Evolutionary conservation across 2,113 vertebrate genomes (phyloP), one percentile per base, ranked within the genome.

Genomic region (Lichenostomus cassidix): DNA sequence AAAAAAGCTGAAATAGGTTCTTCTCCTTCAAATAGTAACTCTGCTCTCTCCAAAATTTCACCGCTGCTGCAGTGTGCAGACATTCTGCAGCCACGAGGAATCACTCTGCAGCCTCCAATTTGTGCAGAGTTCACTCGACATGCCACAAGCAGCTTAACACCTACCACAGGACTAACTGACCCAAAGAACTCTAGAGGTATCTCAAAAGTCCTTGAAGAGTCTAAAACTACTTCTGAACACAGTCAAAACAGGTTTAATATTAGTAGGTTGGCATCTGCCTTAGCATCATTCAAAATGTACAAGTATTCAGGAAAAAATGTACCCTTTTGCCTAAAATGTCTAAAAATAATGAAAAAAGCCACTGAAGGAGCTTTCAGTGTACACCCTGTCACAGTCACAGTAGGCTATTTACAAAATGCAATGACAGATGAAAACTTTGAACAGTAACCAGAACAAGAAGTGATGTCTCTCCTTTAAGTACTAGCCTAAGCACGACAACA

Each of bases 11-110:
- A 95, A 90, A 88, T 59, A 91, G 85, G 64, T 94, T 95, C 85
- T 92, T 95, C 77, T 91, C 41, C 91, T 92, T 85, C 92, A 95
- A 95, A 97, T 88, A 95, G 95, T 80, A 95, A 83, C 79, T 73
- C 89, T 85, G 22, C 23, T 94, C 95, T 90, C 90, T 90, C 75
- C 55, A 42, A 90, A 94, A 91, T 95, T 79, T 47, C 64, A 70
- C 90, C 25, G 7, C 90, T 88, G 84, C 46, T 95, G 59, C 82
- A 91, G 60, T 47, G 55, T 1, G 4, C 35, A 90, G 86, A n/a
- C 49, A 70, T 59, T 77, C 70, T 92, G 65, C 62, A 92, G 71
- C 68, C 70, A 84, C 2, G 7, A 93, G 67, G 52, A 81, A 35
- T 18, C 2, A 3, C 44, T 84, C 35, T 44, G 29, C 19, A 13